A percentile compares a stretch with the other conserved stretches of the same genome.
phyloP scores from a whole-genome alignment of 2,888 invertebrate species.

The Rhimphoctona megacephalus region DNA sequence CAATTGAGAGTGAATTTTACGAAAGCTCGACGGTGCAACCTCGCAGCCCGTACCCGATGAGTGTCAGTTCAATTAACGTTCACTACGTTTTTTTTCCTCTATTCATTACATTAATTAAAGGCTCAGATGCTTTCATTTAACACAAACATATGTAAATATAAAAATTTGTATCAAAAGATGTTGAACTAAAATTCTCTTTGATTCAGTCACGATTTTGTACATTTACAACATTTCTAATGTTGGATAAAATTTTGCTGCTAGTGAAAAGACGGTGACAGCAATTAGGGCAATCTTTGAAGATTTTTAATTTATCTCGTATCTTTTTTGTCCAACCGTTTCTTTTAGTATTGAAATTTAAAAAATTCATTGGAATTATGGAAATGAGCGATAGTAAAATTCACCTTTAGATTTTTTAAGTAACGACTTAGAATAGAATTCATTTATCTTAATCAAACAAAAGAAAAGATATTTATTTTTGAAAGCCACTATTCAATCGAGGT shows the following conservation, averaged over 20 bases:
- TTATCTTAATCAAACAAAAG: background rate
- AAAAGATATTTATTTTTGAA: background rate
- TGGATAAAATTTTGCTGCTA: background rate
- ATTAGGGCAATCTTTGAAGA: background rate
- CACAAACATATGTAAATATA: background rate
- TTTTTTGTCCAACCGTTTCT: background rate
- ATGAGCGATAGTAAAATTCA: background rate
- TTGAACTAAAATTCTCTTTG: background rate
- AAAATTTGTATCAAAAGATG: background rate
- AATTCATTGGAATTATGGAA: background rate
- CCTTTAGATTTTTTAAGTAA: background rate
- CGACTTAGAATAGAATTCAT: background rate
- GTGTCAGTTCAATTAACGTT: slow-evolving; percentile 76
- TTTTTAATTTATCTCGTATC: background rate
- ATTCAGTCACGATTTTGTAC: background rate
- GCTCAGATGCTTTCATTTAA: background rate
- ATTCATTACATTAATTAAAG: slow-evolving; percentile 33
- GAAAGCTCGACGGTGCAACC: slow-evolving; percentile 66
- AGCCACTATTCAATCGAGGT: background rate
- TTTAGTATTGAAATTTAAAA: background rate
- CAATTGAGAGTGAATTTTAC: slow-evolving; percentile 63
- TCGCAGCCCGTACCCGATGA: slow-evolving; percentile 80
- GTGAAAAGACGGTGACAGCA: background rate
- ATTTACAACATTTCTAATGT: background rate
- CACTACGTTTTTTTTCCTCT: slow-evolving; percentile 4